These are phyloP conservation scores for Linepithema humile DNA, from an alignment of 1,140 invertebrate genomes.

Conservation along the genomic window DNA sequence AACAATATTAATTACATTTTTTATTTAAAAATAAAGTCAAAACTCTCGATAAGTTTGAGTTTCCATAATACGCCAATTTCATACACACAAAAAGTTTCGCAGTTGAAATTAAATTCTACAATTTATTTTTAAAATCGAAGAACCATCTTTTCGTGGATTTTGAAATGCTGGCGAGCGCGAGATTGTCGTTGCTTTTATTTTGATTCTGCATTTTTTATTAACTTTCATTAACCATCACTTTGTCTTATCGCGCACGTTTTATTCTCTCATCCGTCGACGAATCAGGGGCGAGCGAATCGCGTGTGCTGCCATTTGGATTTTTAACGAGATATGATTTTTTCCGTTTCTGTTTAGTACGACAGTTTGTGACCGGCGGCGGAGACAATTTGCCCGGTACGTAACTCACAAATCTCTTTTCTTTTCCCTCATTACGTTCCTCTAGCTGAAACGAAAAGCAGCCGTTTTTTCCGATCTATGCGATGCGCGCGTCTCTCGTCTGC, in stretches of 20 bases:
- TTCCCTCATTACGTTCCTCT: conserved; percentile 74
- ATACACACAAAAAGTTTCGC: neutral
- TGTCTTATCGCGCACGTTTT: conserved; percentile 25
- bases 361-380: conserved; percentile 89
- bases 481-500: conserved; percentile 39
- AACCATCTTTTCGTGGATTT: neutral
- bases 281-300: conserved; percentile 77
- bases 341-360: conserved; percentile 89
- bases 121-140: neutral
- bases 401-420: conserved; percentile 82
- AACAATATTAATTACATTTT: too few species aligned
- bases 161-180: neutral
- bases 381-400: conserved; percentile 90
- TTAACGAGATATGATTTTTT: conserved; percentile 84
- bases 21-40: too few species aligned
- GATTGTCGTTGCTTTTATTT: conserved; percentile 22
- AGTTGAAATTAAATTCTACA: neutral
- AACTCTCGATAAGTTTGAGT: too few species aligned
- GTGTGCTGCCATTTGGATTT: conserved; percentile 76
- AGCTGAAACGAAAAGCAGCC: conserved; percentile 63
- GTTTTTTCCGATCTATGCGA: conserved; percentile 40
- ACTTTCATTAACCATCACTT: neutral
- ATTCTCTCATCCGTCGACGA: conserved; percentile 60
- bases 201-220: neutral
- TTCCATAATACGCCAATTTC: too few species aligned